These are phyloP conservation scores for Antidorcas marsupialis DNA, from an alignment of 2,113 vertebrate species.

Conservation along the genomic window DNA sequence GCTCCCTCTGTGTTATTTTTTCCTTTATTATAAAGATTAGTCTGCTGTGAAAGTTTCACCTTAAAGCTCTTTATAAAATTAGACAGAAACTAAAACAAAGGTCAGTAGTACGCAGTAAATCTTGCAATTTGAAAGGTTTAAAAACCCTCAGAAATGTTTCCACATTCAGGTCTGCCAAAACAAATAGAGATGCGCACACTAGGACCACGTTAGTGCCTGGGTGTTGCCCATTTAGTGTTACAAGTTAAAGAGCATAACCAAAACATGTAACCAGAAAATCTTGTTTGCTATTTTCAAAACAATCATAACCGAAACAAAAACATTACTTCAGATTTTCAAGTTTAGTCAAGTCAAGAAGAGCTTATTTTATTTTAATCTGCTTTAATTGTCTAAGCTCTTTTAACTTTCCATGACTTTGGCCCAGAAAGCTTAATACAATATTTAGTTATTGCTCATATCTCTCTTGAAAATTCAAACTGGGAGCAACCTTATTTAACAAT, in stretches of 20 bases:
- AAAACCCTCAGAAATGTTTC: background rate
- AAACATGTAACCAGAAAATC: conserved; percentile 70
- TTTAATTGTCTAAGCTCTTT: conserved; percentile 58
- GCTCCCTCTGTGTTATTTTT: background rate
- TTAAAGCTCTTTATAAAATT: conserved; percentile 42
- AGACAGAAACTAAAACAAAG: conserved; percentile 40
- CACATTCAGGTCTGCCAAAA: background rate
- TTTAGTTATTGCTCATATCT: background rate
- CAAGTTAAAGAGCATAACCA: conserved; percentile 27
- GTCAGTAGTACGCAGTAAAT: background rate
- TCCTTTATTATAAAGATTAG: background rate
- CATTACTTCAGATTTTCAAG: conserved; percentile 73
- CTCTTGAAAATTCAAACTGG: background rate
- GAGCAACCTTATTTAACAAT: background rate
- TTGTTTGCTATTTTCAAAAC: conserved; percentile 73
- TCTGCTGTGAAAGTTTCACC: conserved; percentile 27
- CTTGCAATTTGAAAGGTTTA: conserved; percentile 13
- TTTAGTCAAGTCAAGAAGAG: conserved; percentile 68
- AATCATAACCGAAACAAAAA: conserved; percentile 72
- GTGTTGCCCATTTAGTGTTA: background rate
- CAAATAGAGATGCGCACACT: conserved; percentile 30
- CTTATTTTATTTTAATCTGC: conserved; percentile 66
- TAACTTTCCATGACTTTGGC: conserved; percentile 38
- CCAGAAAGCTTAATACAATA: background rate
- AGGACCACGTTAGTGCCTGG: background rate